Evolutionary conservation across 2,888 invertebrate species (phyloP).

Genomic region (Stenodera caucasica): DNA sequence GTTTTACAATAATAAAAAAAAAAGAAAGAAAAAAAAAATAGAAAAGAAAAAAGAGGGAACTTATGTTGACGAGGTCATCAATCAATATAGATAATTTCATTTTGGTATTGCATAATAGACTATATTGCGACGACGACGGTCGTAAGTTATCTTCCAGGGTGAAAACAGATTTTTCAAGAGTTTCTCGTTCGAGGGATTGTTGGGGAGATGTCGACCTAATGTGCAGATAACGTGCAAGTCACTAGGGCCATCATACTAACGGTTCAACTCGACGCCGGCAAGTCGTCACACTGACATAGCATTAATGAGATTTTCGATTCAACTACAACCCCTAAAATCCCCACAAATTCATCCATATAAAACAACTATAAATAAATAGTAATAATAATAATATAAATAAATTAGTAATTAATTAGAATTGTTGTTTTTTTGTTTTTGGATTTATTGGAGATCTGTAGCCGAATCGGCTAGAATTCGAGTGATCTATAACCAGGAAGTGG

Average conservation of each 20-base stretch:
- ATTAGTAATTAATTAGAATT: too few species aligned
- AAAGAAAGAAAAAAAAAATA: too few species aligned
- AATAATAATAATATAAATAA: neutral
- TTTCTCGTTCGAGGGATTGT: constrained; percentile 26
- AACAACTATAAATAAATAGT: neutral
- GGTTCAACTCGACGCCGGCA: constrained; percentile 33
- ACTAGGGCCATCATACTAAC: constrained; percentile 42
- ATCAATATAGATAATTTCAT: constrained; percentile 51
- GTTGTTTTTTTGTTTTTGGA: too few species aligned
- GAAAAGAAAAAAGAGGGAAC: constrained; percentile 41
- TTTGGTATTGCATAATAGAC: constrained; percentile 49
- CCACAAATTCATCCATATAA: neutral
- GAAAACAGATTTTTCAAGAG: constrained; percentile 46
- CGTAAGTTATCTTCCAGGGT: constrained; percentile 43
- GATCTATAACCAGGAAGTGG: constrained; percentile 11
- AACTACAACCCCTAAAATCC: neutral
- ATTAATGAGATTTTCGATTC: constrained; percentile 38
- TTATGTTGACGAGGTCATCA: constrained; percentile 45
- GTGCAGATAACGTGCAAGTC: constrained; percentile 49
- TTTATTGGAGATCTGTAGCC: neutral
- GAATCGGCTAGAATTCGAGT: constrained; percentile 7
- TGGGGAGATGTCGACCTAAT: constrained; percentile 35
- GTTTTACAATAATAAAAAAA: constrained; percentile 43
- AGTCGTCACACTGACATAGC: constrained; percentile 36
- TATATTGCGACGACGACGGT: constrained; percentile 40